These are phyloP conservation scores for Callyntrura sp. DNA, from an alignment of 2,888 invertebrate species.

Conservation along the genomic window DNA sequence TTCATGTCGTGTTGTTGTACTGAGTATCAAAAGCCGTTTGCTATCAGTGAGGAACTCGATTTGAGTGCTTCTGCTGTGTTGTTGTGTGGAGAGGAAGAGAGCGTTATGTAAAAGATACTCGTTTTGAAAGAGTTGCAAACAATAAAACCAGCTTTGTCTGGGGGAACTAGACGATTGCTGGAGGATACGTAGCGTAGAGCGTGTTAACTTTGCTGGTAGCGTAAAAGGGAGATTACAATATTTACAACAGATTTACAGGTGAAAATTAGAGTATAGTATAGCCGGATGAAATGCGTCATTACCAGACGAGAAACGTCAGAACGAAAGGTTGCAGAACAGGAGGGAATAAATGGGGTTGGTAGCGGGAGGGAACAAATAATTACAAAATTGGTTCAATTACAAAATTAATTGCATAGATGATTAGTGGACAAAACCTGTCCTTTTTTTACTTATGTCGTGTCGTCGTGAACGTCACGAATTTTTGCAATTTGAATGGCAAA, in stretches of 20 bases:
- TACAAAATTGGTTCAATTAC: too few relatives aligned
- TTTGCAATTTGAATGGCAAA: too few relatives aligned
- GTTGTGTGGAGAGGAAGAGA: neutral
- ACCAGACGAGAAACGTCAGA: too few relatives aligned
- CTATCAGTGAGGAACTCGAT: neutral
- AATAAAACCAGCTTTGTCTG: neutral
- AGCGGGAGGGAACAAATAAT: too few relatives aligned
- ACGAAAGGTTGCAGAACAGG: neutral
- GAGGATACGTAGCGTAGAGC: neutral
- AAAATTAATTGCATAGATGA: too few relatives aligned
- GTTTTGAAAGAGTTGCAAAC: neutral
- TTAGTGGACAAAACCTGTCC: too few relatives aligned
- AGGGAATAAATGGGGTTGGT: too few relatives aligned
- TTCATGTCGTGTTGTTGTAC: neutral
- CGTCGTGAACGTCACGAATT: too few relatives aligned
- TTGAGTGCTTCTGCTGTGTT: neutral
- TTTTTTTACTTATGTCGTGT: too few relatives aligned
- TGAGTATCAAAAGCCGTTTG: neutral
- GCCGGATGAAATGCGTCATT: too few relatives aligned
- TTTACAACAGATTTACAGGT: neutral
- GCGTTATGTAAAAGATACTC: slow-evolving; percentile 3
- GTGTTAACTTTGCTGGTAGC: neutral
- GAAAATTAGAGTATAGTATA: neutral
- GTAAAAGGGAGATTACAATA: neutral
- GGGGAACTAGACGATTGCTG: neutral